Evolutionary conservation across 2,113 vertebrate species (phyloP), one percentile per base, ranked within the genome.

Genomic region (Aptenodytes patagonicus): DNA sequence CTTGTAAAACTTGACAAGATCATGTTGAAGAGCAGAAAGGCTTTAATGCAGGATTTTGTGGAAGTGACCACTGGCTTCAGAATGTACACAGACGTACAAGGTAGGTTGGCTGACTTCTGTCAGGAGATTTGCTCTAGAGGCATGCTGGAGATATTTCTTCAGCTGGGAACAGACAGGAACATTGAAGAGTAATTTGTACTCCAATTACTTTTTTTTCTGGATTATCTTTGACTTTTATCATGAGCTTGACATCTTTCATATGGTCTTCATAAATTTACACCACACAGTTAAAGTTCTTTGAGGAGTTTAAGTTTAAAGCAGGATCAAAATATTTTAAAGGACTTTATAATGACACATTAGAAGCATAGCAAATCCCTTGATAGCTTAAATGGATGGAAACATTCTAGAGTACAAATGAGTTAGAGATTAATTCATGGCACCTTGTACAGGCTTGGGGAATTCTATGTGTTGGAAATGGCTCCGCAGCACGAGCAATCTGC

Each of bases 271-370:
- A 81, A 61, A 81, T 77, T 93, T 71, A 93, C 49, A 83, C 44
- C 1, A 0, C 12, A 52, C 24, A 61, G 78, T 88, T 64, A 93
- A 93, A 94, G 44, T 81, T 95, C 72, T 86, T 93, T 87, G 82
- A 96, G 52, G 81, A 88, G 46, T 87, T 94, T 90, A 88, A 83
- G 60, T 90, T 95, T 93, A 76, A 95, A 94, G 55, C 29, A 89
- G 54, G 64, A 79, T 19, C 57, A 82, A 91, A 95, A 81, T 92
- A 77, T 79, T 73, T 62, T 64, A 69, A 52, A 91, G 66, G 83
- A 69, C 65, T 90, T 85, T 46, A 70, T 83, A 71, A 96, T 55
- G 86, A 76, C 62, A 71, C 25, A 51, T 25, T 80, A 55, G 47
- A 90, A 96, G 40, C 70, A 34, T 18, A 71, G 46, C 1, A 76